Percentiles rank a stretch among this genome's conserved stretches.
These are phyloP conservation scores for Pseudanteris insignis DNA, from an alignment of 2,888 invertebrate genomes.

Conservation along the genomic window DNA sequence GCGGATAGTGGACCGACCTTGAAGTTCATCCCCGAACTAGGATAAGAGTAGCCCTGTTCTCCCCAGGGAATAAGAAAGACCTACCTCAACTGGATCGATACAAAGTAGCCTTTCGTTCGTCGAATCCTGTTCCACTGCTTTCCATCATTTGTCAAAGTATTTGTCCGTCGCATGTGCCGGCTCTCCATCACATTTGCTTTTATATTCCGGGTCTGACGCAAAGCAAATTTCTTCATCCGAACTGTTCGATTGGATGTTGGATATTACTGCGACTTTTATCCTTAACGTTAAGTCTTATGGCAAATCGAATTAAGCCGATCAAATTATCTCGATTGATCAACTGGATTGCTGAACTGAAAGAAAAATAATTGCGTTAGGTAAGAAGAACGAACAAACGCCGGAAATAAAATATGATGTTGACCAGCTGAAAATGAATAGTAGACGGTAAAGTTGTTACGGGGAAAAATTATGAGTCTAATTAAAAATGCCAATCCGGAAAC, in stretches of 20 bases:
- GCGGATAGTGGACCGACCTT: constrained; percentile 56
- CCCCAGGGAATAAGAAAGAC: constrained; percentile 56
- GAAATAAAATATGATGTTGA: too few relatives aligned
- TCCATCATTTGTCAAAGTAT: constrained; percentile 14
- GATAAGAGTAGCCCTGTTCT: constrained; percentile 56
- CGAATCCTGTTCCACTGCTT: constrained; percentile 12
- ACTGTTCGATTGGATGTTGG: background rate
- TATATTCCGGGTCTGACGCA: background rate
- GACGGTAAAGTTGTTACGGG: too few relatives aligned
- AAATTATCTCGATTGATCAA: constrained; percentile 10
- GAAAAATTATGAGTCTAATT: too few relatives aligned
- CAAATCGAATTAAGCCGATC: constrained; percentile 8
- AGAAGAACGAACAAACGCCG: too few relatives aligned
- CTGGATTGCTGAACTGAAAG: constrained; percentile 2
- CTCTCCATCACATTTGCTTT: background rate
- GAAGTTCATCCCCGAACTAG: constrained; percentile 63
- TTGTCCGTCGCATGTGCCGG: background rate
- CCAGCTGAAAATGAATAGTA: too few relatives aligned
- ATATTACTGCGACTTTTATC: constrained; percentile 5
- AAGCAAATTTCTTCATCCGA: background rate
- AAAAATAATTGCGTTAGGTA: background rate
- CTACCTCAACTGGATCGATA: constrained; percentile 64
- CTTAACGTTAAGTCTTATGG: background rate
- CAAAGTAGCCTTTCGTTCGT: constrained; percentile 51
- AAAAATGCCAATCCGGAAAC: too few relatives aligned